These are phyloP conservation scores for Ovis aries DNA, from an alignment of 2,113 vertebrate genomes.

Conservation along the genomic window DNA sequence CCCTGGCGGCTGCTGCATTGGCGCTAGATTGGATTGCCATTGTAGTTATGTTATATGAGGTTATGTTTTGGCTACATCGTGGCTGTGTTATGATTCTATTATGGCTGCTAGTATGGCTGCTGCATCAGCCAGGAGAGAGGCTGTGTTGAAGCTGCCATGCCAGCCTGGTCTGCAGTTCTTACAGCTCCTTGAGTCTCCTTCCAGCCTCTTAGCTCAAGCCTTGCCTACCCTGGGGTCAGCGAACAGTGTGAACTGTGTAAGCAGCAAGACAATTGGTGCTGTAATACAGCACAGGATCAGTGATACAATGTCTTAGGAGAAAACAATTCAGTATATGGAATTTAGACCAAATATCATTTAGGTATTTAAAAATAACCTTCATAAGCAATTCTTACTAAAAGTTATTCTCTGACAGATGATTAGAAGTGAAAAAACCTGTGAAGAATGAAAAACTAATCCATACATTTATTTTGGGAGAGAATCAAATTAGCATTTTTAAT, in stretches of 20 bases:
- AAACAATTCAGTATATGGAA: background rate
- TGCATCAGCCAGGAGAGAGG: background rate
- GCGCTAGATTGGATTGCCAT: background rate
- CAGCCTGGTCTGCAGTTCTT: background rate
- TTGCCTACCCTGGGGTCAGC: background rate
- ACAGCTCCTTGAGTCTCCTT: background rate
- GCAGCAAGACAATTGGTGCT: background rate
- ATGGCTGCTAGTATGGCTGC: background rate
- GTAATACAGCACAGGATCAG: background rate
- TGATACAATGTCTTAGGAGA: background rate
- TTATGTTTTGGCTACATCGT: accelerated
- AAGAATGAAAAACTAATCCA: background rate
- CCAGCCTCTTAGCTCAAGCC: background rate
- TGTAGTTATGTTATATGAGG: background rate
- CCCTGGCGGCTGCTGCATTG: background rate
- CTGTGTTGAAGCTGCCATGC: background rate
- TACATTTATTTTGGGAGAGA: background rate
- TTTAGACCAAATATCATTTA: background rate
- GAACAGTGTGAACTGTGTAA: background rate
- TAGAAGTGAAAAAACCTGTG: background rate
- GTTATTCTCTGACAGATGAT: background rate
- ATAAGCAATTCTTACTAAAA: background rate
- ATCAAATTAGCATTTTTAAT: background rate
- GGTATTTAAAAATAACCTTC: background rate
- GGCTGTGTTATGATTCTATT: background rate